phyloP scores from a whole-genome alignment of 2,888 invertebrate genomes.

The Panzeria rudis region DNA sequence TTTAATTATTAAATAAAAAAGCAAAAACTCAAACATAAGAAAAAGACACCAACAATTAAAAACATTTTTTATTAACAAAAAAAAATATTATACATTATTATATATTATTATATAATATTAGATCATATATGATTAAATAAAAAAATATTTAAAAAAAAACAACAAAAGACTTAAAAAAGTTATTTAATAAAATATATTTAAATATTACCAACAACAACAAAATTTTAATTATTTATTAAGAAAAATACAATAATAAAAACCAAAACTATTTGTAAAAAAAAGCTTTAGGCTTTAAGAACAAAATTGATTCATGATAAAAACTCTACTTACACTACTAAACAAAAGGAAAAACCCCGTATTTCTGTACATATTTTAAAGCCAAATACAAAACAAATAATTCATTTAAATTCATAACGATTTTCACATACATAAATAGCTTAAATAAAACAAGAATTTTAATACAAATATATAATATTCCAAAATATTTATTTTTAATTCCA shows the following conservation, averaged over 20 bases:
- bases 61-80: slow-evolving; percentile 62
- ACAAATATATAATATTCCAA: not conserved
- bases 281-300: slow-evolving; percentile 68
- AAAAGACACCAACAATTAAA: slow-evolving; percentile 64
- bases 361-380: too few species aligned
- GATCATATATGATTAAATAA: slow-evolving; percentile 67
- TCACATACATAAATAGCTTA: slow-evolving; percentile 60
- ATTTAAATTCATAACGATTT: slow-evolving; percentile 56
- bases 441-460: slow-evolving; percentile 48
- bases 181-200: slow-evolving; percentile 52
- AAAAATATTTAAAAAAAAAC: slow-evolving; percentile 50
- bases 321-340: slow-evolving; percentile 48
- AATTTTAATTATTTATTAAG: slow-evolving; percentile 32
- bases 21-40: slow-evolving; percentile 59
- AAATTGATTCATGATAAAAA: slow-evolving; percentile 15
- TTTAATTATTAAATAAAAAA: slow-evolving; percentile 57
- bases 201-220: slow-evolving; percentile 29
- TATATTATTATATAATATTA: slow-evolving; percentile 56
- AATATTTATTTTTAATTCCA: not conserved
- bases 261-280: slow-evolving; percentile 42
- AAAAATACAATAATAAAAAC: slow-evolving; percentile 33
- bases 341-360: not conserved
- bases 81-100: slow-evolving; percentile 61
- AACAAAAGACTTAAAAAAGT: slow-evolving; percentile 61
- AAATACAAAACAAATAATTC: too few species aligned